Evolutionary conservation across 2,888 invertebrate species (phyloP), one percentile per base, ranked within the genome.

Genomic region (Hermaeophaga mercurialis): DNA sequence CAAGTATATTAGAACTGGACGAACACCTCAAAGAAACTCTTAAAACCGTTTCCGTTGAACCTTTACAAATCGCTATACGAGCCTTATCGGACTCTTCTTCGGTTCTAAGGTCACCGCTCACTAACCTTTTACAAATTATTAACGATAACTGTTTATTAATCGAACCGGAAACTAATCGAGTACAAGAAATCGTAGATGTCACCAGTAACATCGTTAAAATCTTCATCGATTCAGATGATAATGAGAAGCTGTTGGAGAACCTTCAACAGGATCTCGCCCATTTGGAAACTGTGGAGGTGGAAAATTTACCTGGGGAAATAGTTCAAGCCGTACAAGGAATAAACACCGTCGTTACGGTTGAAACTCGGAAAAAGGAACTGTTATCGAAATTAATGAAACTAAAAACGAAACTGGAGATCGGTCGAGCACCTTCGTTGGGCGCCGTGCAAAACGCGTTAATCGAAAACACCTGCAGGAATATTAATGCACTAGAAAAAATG

Each of bases 1-100:
- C 46, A 36, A 48, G 58, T 12, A 64, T 66, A 9, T 19, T 59
- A n/a, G 61, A 63, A 45, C 12, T 56, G n/a, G 44, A 59, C 22
- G 47, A 46, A 6, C 46, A 52, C 26, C 24, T 44, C 1, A 47
- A 45, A 7, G 56, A 54, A 26, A 14, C 18, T 11, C 34, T 15
- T 12, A 8, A 26, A 31, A 14, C 12, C 17, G 36, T 12, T 19
- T 12, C 11, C 1, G 52, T 19, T 28, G n/a, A 44, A 24, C 8
- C 33, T 41, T 15, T 46, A 18, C 11, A 48, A 34, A 41, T 41
- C 7, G 28, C 41, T 17, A n/a, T 38, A 2, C 36, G 18, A n/a
- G 3, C 9, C 3, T 14, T 55, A 17, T 36, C 49, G 12, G 44
- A 44, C 36, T 19, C 18, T 14, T 26, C 33, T 18, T 49, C 46